Conservation (phyloP, 2,797 vertebrate species). For the Myotis daubentonii region DNA sequence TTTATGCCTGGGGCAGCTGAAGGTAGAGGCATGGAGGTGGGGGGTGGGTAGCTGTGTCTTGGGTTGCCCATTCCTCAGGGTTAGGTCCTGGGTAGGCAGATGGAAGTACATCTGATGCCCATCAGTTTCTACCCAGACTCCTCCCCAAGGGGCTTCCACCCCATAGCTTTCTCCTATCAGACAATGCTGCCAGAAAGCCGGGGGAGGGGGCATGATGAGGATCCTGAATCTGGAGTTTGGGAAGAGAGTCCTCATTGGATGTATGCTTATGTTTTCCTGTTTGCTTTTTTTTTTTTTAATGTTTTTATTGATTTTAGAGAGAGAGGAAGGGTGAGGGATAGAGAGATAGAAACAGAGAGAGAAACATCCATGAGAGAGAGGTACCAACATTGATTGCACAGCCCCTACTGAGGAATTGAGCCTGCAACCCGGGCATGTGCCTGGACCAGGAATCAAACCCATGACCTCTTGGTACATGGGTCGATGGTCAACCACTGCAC, state of each 20-base stretch:
- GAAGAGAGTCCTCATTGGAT: neutral
- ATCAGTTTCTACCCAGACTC: neutral
- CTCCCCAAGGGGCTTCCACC: neutral
- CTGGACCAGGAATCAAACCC: too few species aligned
- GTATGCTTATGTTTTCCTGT: neutral
- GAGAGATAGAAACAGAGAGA: too few species aligned
- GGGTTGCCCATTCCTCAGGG: neutral
- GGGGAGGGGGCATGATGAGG: neutral
- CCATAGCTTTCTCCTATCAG: neutral
- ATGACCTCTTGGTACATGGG: too few species aligned
- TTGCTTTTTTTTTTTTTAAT: too few species aligned
- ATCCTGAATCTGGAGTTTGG: neutral
- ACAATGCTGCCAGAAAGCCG: constrained; percentile 46
- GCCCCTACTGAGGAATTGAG: too few species aligned
- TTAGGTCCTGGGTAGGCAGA: neutral
- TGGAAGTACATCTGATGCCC: neutral
- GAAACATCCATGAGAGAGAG: too few species aligned
- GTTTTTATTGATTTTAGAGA: too few species aligned
- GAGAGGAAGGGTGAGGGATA: too few species aligned
- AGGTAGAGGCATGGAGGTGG: constrained; percentile 19
- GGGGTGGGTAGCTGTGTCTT: neutral
- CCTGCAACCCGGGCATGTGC: too few species aligned
- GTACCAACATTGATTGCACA: too few species aligned
- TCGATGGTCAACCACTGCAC: too few species aligned
- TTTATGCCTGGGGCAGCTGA: constrained; percentile 66